These are phyloP conservation scores for Epistrophella euchroma DNA, from an alignment of 2,888 invertebrate genomes.

Conservation along the genomic window DNA sequence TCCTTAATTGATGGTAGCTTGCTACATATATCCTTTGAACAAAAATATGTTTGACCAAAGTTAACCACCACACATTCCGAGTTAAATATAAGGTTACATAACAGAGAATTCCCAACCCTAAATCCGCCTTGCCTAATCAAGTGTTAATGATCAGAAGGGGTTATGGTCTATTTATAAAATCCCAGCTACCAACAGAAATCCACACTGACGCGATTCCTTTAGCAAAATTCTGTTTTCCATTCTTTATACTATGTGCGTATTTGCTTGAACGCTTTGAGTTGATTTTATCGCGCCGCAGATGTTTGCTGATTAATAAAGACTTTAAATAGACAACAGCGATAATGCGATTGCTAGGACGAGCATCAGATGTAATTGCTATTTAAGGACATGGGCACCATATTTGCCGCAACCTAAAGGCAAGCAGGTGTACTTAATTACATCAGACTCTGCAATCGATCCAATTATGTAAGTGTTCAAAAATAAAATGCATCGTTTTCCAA, in stretches of 20 bases:
- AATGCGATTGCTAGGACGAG: slow-evolving; percentile 59
- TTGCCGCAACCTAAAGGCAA: slow-evolving; percentile 59
- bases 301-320: slow-evolving; percentile 36
- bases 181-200: slow-evolving; percentile 39
- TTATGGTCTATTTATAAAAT: slow-evolving; percentile 68
- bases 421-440: slow-evolving; percentile 64
- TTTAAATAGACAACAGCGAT: slow-evolving; percentile 65
- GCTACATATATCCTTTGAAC: slow-evolving; percentile 2
- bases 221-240: not conserved
- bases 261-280: slow-evolving; percentile 29
- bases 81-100: not conserved
- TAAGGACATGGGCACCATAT: slow-evolving; percentile 52
- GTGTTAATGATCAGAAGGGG: slow-evolving; percentile 71
- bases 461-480: slow-evolving; percentile 18
- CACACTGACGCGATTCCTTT: slow-evolving; percentile 36
- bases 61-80: slow-evolving; percentile 4
- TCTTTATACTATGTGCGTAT: slow-evolving; percentile 32
- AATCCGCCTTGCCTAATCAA: slow-evolving; percentile 65
- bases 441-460: slow-evolving; percentile 51
- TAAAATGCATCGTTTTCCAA: slow-evolving; percentile 43
- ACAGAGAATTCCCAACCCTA: slow-evolving; percentile 19
- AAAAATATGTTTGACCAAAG: slow-evolving; percentile 1
- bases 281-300: slow-evolving; percentile 22
- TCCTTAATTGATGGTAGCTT: slow-evolving; percentile 1
- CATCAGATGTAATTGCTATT: slow-evolving; percentile 68